Evolutionary conservation across 2,888 invertebrate species (phyloP).

Genomic region (Euspilapteryx auroguttella): DNA sequence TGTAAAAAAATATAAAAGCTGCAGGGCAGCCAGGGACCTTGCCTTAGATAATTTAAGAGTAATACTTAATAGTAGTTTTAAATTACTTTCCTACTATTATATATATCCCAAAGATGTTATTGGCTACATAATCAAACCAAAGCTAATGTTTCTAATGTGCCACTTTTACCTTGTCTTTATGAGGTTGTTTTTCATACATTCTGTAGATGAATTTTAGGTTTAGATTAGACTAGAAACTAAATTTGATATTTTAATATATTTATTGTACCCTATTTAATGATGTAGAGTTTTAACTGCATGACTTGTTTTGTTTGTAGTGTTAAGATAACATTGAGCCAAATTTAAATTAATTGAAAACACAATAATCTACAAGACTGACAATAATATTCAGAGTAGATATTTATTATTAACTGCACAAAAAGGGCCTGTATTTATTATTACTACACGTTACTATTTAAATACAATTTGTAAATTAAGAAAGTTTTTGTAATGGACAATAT

Average conservation of each 20-base stretch:
- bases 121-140: constrained; percentile 50
- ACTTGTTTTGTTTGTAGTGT: constrained; percentile 37
- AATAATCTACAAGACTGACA: constrained; percentile 60
- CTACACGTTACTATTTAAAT: too few relatives aligned
- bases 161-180: too few relatives aligned
- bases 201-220: too few relatives aligned
- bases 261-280: constrained; percentile 47
- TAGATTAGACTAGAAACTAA: constrained; percentile 27
- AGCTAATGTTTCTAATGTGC: constrained; percentile 34
- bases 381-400: constrained; percentile 59
- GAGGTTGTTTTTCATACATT: too few relatives aligned
- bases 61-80: too few relatives aligned
- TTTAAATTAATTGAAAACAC: constrained; percentile 35
- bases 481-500: constrained; percentile 15
- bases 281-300: constrained; percentile 47
- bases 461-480: too few relatives aligned
- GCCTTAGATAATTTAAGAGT: too few relatives aligned
- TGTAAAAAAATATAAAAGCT: too few relatives aligned
- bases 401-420: constrained; percentile 51
- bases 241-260: constrained; percentile 37
- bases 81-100: constrained; percentile 1
- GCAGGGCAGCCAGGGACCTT: too few relatives aligned
- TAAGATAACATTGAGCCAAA: constrained; percentile 15
- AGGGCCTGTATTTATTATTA: constrained; percentile 24
- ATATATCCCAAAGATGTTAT: constrained; percentile 10